phyloP scores from a whole-genome alignment of 1,140 invertebrate species.

The Acromyrmex charruanus region DNA sequence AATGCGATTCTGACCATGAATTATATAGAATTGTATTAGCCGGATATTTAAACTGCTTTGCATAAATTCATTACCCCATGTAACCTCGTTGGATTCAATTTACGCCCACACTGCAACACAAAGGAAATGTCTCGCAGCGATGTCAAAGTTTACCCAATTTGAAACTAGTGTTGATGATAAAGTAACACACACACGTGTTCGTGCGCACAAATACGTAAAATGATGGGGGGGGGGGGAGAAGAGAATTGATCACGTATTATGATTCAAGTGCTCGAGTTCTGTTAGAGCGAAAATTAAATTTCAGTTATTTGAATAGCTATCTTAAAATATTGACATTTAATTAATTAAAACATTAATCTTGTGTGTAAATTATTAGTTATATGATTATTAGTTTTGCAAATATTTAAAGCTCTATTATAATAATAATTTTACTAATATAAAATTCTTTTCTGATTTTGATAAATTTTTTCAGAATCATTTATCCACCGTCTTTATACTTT shows the following conservation, averaged over 20 bases:
- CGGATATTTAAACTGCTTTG: constrained; percentile 63
- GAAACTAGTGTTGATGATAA: constrained; percentile 47
- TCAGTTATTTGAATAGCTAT: constrained; percentile 7
- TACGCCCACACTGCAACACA: constrained; percentile 30
- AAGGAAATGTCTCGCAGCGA: constrained; percentile 51
- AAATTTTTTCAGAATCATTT: constrained; percentile 10
- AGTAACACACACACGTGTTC: constrained; percentile 11
- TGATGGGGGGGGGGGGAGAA: too few relatives aligned
- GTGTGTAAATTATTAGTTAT: not conserved
- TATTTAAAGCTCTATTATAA: constrained; percentile 3
- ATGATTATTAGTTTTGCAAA: not conserved
- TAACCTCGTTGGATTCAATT: constrained; percentile 52
- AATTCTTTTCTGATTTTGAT: constrained; percentile 1
- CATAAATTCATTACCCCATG: constrained; percentile 54
- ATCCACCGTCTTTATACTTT: not conserved
- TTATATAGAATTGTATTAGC: constrained; percentile 56
- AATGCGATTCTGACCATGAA: constrained; percentile 49
- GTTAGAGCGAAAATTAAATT: not conserved
- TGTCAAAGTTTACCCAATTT: constrained; percentile 57
- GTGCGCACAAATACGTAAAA: not conserved
- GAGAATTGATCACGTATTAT: constrained; percentile 10
- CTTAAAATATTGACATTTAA: constrained; percentile 16
- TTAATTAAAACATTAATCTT: not conserved
- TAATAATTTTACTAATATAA: not conserved
- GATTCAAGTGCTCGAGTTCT: not conserved